A percentile compares a stretch with the other conserved stretches of the same genome.
Conservation (phyloP, 2,888 invertebrate species). For the Temnothorax rugatulus region DNA sequence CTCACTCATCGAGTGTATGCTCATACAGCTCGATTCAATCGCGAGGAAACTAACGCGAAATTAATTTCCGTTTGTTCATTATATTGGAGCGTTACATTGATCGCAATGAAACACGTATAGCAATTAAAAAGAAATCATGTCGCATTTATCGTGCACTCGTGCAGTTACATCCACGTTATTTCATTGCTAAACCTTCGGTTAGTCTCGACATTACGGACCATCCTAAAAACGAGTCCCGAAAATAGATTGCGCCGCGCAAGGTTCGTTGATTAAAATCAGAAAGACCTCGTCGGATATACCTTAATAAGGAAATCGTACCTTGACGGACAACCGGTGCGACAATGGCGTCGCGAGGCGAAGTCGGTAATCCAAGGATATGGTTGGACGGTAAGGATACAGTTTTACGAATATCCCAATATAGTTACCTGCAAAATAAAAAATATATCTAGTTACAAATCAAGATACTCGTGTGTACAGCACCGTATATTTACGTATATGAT, state of each 20-base stretch:
- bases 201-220: background rate
- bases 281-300: constrained; percentile 67
- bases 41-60: background rate
- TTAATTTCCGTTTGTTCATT: constrained; percentile 6
- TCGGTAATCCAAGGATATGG: constrained; percentile 62
- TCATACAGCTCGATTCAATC: background rate
- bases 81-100: background rate
- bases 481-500: background rate
- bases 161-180: constrained; percentile 1
- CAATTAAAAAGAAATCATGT: constrained; percentile 5
- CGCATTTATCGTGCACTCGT: background rate
- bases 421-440: constrained; percentile 30
- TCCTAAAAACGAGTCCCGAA: constrained; percentile 51
- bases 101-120: background rate
- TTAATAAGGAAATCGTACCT: constrained; percentile 75
- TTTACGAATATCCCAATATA: constrained; percentile 14
- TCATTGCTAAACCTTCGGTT: constrained; percentile 25
- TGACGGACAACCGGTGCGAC: constrained; percentile 71
- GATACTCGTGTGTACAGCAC: background rate
- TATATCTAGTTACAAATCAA: constrained; percentile 13
- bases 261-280: constrained; percentile 68
- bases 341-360: constrained; percentile 51
- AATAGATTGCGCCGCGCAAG: constrained; percentile 40
- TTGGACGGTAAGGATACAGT: constrained; percentile 17
- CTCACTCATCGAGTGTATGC: background rate